A percentile compares a stretch with the other conserved stretches of the same genome.
Conservation (phyloP, 2,113 vertebrate species). For the Pteronura brasiliensis region DNA sequence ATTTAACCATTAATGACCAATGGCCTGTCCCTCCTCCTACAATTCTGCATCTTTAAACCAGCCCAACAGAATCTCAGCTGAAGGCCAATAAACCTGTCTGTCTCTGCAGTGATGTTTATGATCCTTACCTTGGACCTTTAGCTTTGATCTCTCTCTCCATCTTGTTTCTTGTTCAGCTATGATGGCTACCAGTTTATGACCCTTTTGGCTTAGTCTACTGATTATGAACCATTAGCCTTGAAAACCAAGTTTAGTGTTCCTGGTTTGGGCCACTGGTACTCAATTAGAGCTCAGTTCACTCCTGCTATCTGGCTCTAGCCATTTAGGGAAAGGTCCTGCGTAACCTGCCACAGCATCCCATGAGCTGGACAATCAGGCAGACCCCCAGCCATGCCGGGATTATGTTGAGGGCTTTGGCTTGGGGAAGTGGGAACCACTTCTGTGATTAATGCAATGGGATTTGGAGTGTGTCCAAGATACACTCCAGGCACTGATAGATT, state of each 20-base stretch:
- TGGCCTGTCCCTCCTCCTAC: background rate
- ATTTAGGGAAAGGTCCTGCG: background rate
- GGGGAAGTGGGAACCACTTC: background rate
- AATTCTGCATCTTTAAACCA: background rate
- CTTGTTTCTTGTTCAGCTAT: background rate
- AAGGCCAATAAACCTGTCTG: background rate
- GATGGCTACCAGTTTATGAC: background rate
- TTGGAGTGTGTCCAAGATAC: background rate
- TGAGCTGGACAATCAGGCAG: background rate
- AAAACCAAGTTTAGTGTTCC: background rate
- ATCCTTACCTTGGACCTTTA: background rate
- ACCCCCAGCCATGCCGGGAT: background rate
- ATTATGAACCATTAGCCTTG: background rate
- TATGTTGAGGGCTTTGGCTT: background rate
- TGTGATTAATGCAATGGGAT: background rate
- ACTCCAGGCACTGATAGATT: background rate
- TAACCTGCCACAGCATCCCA: background rate
- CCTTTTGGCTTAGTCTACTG: background rate
- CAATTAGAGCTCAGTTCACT: background rate
- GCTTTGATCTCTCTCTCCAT: background rate
- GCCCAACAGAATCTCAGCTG: background rate
- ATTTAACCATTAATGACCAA: slow-evolving; percentile 12
- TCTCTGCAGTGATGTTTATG: background rate
- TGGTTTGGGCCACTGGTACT: background rate
- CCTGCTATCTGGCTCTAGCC: background rate